A percentile compares a stretch with the other conserved stretches of the same genome.
These are phyloP conservation scores for Odobenus rosmarus DNA, from an alignment of 2,113 vertebrate species.

Conservation along the genomic window DNA sequence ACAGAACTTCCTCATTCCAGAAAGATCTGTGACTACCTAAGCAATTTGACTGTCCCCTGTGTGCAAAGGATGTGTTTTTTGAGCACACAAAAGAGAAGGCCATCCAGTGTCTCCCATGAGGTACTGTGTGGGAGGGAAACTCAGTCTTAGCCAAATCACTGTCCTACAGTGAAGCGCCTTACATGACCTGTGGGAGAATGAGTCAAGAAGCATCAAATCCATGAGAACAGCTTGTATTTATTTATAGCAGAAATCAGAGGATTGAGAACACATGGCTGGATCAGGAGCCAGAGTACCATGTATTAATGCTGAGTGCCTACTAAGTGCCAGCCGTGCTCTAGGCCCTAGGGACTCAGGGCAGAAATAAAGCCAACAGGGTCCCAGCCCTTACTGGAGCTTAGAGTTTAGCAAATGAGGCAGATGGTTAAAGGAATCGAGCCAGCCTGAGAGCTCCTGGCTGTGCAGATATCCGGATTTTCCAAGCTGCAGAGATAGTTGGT, in stretches of 20 bases:
- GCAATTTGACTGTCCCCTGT: neutral
- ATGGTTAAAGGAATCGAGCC: neutral
- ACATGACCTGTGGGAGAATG: constrained; percentile 43
- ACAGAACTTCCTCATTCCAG: constrained; percentile 37
- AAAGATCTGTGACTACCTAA: constrained; percentile 63
- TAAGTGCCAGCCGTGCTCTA: neutral
- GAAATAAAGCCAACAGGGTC: neutral
- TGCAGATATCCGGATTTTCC: neutral
- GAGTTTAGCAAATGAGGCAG: neutral
- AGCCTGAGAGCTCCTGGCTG: neutral
- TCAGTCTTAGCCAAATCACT: constrained; percentile 48
- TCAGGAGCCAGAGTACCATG: neutral
- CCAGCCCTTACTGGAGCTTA: neutral
- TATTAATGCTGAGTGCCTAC: neutral
- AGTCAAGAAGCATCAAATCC: constrained; percentile 53
- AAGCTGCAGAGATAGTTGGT: neutral
- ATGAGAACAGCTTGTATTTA: constrained; percentile 45
- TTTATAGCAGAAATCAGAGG: neutral
- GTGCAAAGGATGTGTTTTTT: constrained; percentile 34
- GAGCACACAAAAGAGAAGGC: neutral
- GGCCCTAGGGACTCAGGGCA: neutral
- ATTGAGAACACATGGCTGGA: neutral
- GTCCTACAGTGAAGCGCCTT: constrained; percentile 55
- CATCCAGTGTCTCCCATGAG: constrained; percentile 49
- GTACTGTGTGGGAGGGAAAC: constrained; percentile 65